These are phyloP conservation scores for Suricata suricatta DNA, from an alignment of 2,113 vertebrate species.

Conservation along the genomic window DNA sequence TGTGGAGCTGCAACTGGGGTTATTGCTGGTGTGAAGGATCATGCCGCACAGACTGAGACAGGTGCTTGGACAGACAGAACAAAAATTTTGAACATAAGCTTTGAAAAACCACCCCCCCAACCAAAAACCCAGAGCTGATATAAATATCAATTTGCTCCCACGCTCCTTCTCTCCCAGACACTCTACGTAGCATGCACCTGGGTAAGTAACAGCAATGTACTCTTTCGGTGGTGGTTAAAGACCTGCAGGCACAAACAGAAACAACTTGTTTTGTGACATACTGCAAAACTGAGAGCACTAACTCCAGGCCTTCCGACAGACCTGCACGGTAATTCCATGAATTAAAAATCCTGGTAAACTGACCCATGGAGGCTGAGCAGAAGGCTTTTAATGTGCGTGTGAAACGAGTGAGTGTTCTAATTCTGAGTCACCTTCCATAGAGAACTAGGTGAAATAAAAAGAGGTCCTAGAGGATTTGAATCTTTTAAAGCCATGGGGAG, in stretches of 20 bases:
- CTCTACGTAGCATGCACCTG: not conserved
- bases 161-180: not conserved
- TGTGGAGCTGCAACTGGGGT: not conserved
- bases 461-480: not conserved
- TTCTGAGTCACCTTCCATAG: not conserved
- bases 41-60: not conserved
- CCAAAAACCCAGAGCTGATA: not conserved
- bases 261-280: not conserved
- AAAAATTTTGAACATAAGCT: not conserved
- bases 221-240: not conserved
- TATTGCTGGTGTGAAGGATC: not conserved
- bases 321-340: not conserved
- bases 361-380: not conserved
- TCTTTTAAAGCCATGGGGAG: not conserved
- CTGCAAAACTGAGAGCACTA: not conserved
- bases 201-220: not conserved
- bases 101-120: not conserved
- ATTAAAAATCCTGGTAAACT: not conserved
- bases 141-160: not conserved
- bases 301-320: not conserved
- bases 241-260: not conserved
- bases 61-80: not conserved
- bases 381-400: not conserved
- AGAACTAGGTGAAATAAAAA: not conserved
- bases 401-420: not conserved